Base-by-base conservation (phyloP, 2,113 vertebrate genomes). In the Phrynosoma platyrhinos region DNA sequence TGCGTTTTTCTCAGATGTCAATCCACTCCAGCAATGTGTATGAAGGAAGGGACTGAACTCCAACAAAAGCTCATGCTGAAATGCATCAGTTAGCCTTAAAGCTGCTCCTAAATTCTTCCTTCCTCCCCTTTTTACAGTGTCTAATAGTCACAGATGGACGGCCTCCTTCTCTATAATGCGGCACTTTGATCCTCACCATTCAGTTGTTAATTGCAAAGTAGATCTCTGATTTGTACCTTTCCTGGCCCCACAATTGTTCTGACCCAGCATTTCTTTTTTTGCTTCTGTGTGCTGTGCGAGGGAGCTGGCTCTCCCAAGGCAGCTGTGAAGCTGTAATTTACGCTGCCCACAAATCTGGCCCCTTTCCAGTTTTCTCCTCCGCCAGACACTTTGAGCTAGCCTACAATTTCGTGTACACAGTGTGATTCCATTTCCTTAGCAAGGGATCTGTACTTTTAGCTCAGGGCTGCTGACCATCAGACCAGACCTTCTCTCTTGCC, bases 321-420 rank as follows among this genome's bases (percentile, higher is more conserved):
- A 30, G 40, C 83, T 20, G 27, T 2, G 77, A 81, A 52, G 58
- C 13, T 62, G 82, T 20, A 74, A 80, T 89, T 85, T 89, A 27
- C 30, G 36, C 76, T 64, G 21, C 68, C 83, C 21, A 72, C 83
- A 74, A 74, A 88, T 47, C 69, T 79, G 88, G 69, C 32, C 53
- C 1, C 1, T 5, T 30, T 36, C 77, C 83, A 85, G 40, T 20
- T 2, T 30, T 80, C 55, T 42, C 53, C 79, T 32, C 79, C 69
- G 58, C 79, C 79, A 23, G 16, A 25, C 55, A 40, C 9, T 40
- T 9, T 12, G 7, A 16, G 55, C 14, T 58, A 16, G 55, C 55
- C 10, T 58, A 58, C 5, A 58, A 58, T 58, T 58, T 58, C 2
- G 9, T 81, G 32, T 25, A 25, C 9, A 14, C 77, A 18, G 47